Evolutionary conservation across 2,797 vertebrate species (phyloP).

Genomic region (Alosa sapidissima): DNA sequence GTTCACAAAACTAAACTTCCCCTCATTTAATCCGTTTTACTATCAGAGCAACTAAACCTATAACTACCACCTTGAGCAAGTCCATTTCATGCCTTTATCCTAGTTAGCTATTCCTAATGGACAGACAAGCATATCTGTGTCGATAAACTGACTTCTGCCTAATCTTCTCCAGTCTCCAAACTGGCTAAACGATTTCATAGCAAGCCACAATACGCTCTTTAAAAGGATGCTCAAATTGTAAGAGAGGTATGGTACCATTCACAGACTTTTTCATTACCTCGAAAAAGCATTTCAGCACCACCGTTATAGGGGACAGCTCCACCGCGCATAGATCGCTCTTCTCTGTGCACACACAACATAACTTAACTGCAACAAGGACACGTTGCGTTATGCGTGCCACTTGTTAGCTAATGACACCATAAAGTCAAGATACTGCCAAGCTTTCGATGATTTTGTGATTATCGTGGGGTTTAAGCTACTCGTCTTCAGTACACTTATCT

Average conservation of each 20-base stretch:
- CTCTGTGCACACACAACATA: not conserved
- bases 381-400: not conserved
- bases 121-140: not conserved
- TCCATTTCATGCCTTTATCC: not conserved
- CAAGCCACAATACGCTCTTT: not conserved
- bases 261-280: not conserved
- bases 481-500: not conserved
- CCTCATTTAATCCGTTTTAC: not conserved
- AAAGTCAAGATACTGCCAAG: not conserved
- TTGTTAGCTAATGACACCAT: not conserved
- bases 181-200: not conserved
- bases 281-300: slow-evolving; percentile 12
- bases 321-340: not conserved
- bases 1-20: not conserved
- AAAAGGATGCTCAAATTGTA: not conserved
- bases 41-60: not conserved
- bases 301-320: not conserved
- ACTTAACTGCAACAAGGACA: not conserved
- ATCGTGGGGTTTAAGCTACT: not conserved
- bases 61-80: not conserved
- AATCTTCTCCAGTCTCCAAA: not conserved
- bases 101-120: not conserved
- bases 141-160: not conserved
- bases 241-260: not conserved
- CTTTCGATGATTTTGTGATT: not conserved